phyloP scores from a whole-genome alignment of 2,888 invertebrate species.

The Dysmachus trigonus region DNA sequence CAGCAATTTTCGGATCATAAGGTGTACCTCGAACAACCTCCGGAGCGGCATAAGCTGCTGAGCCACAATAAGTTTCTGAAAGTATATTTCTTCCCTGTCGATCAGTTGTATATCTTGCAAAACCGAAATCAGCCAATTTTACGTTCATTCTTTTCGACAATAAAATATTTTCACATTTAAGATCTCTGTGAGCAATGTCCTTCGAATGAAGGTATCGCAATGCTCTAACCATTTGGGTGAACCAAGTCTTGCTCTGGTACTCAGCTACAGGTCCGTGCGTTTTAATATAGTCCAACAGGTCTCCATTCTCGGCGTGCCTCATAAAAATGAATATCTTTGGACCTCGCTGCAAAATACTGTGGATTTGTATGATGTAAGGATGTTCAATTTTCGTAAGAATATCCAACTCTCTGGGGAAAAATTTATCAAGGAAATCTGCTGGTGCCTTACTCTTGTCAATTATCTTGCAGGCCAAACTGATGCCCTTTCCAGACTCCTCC shows the following conservation, averaged over 20 bases:
- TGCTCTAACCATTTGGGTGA: constrained; percentile 84
- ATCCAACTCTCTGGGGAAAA: constrained; percentile 92
- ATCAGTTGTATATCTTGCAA: constrained; percentile 83
- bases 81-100: constrained; percentile 77
- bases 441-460: constrained; percentile 91
- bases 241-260: constrained; percentile 83
- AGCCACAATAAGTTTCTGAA: constrained; percentile 95
- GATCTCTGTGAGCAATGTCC: constrained; percentile 88
- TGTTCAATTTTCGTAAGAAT: constrained; percentile 89
- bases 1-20: constrained; percentile 87
- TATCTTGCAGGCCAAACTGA: constrained; percentile 88
- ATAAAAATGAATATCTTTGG: constrained; percentile 89
- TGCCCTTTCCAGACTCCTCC: constrained; percentile 69
- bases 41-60: constrained; percentile 95
- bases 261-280: constrained; percentile 80
- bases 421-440: constrained; percentile 88
- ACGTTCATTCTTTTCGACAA: constrained; percentile 85
- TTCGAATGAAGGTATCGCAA: constrained; percentile 84
- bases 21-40: constrained; percentile 91
- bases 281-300: constrained; percentile 85
- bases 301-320: constrained; percentile 91
- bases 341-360: constrained; percentile 84
- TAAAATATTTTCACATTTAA: constrained; percentile 94
- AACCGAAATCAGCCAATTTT: constrained; percentile 94
- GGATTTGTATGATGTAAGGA: constrained; percentile 89